Evolutionary conservation across 2,888 invertebrate species (phyloP), one percentile per base, ranked within the genome.

Genomic region (Mythimna vitellina): DNA sequence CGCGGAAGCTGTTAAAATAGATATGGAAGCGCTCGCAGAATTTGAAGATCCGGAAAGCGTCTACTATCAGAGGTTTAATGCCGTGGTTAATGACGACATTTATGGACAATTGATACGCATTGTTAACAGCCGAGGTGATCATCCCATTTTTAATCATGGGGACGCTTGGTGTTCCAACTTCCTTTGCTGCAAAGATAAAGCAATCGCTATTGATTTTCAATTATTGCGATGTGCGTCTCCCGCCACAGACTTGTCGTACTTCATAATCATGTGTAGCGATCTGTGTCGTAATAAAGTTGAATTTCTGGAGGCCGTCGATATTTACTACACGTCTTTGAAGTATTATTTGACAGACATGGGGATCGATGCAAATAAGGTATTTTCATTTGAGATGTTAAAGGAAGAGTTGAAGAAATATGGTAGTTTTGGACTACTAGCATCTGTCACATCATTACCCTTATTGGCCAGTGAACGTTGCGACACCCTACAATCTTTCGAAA

Each of bases 141-240:
- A 89, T 58, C 80, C 89, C 5, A 91, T 91, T 0, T 73, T 93
- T 1, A 89, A 89, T 65, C 93, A 93, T 51, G 93, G 93, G 3
- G 93, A 94, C 69, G 89, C 91, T 5, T 93, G 93, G 93, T 85
- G 86, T 61, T 82, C 89, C 0, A 93, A 93, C 65, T 93, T 93
- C 65, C 76, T 93, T n/a, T 84, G 78, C 70, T 89, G 88, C 0
- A 82, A 86, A 57, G 79, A 89, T 3, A 88, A 84, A 70, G 87
- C 86, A 9, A 87, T 91, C 0, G 87, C 86, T 0, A 88, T 93
- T 38, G 94, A 93, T 72, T 94, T 92, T 70, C 92, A 93, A 82
- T 8, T 91, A n/a, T 51, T 89, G 29, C 87, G 93, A 66, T 90
- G 89, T 73, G 74, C 89, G 0, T 93, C 93, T 2, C 88, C 88